These are phyloP conservation scores for Entomobrya proxima DNA, from an alignment of 2,888 invertebrate species.

Conservation along the genomic window DNA sequence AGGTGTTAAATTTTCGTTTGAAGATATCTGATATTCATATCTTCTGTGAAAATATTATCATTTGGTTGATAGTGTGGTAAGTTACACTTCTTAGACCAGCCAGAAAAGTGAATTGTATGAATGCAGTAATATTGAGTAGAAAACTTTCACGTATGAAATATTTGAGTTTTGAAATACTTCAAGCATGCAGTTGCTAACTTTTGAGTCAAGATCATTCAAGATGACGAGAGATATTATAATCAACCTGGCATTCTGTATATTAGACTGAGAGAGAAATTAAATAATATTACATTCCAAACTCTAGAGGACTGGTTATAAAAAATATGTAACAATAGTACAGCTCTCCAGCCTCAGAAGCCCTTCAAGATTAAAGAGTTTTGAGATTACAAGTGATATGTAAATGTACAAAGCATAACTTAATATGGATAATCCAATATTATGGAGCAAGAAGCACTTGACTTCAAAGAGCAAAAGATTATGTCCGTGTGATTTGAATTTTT, in stretches of 20 bases:
- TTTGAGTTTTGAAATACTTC: neutral
- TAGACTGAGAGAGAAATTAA: neutral
- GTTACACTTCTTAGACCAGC: too few species aligned
- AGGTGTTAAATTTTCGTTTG: neutral
- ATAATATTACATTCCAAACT: too few species aligned
- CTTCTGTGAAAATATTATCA: too few species aligned
- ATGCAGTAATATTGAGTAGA: slow-evolving; percentile 5
- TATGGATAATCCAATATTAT: slow-evolving; percentile 35
- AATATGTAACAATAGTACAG: too few species aligned
- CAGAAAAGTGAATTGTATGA: too few species aligned
- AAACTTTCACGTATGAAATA: slow-evolving; percentile 3
- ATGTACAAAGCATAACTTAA: neutral
- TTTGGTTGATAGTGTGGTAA: too few species aligned
- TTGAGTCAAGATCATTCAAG: slow-evolving; percentile 4
- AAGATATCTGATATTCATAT: too few species aligned
- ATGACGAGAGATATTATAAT: neutral
- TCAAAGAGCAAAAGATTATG: neutral
- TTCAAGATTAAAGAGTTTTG: neutral
- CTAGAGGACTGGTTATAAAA: too few species aligned
- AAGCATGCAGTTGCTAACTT: slow-evolving; percentile 51
- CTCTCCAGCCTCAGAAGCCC: neutral
- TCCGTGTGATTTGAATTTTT: slow-evolving; percentile 30
- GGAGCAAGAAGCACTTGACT: neutral
- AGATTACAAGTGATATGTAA: slow-evolving; percentile 49
- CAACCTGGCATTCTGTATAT: neutral